Conservation (phyloP, 2,113 vertebrate genomes). For the Tringa solitaria region DNA sequence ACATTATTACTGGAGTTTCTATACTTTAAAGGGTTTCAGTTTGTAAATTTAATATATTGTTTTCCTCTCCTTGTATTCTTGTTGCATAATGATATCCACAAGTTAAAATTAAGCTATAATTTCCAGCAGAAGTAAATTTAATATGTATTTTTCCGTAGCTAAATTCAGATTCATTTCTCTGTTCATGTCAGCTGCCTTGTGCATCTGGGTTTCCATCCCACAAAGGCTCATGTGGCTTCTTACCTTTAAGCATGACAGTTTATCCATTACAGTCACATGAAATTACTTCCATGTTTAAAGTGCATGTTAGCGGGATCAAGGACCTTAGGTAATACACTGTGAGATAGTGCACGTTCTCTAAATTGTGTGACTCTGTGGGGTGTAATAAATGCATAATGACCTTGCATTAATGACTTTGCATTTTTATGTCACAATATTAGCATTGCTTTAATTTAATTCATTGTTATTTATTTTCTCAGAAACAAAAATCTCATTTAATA, state of each 20-base stretch:
- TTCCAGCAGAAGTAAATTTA: background rate
- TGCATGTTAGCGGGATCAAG: background rate
- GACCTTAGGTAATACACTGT: background rate
- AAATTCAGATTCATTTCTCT: background rate
- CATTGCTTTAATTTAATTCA: background rate
- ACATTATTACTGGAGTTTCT: background rate
- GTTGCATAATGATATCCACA: background rate
- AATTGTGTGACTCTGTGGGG: background rate
- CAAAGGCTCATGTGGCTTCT: background rate
- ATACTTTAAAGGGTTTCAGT: background rate
- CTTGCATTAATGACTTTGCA: background rate
- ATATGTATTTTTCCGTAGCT: background rate
- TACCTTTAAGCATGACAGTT: background rate
- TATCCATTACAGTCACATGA: background rate
- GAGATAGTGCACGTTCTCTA: background rate
- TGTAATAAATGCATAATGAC: background rate
- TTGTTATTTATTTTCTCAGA: conserved; percentile 3
- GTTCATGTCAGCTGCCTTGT: background rate
- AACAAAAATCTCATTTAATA: conserved; percentile 9
- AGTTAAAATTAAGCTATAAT: background rate
- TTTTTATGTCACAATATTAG: background rate
- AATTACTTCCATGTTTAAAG: background rate
- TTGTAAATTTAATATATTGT: background rate
- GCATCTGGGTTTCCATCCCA: background rate
- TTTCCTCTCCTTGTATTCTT: background rate